These are phyloP conservation scores for Azemiops feae DNA, from an alignment of 2,113 vertebrate species.

Conservation along the genomic window DNA sequence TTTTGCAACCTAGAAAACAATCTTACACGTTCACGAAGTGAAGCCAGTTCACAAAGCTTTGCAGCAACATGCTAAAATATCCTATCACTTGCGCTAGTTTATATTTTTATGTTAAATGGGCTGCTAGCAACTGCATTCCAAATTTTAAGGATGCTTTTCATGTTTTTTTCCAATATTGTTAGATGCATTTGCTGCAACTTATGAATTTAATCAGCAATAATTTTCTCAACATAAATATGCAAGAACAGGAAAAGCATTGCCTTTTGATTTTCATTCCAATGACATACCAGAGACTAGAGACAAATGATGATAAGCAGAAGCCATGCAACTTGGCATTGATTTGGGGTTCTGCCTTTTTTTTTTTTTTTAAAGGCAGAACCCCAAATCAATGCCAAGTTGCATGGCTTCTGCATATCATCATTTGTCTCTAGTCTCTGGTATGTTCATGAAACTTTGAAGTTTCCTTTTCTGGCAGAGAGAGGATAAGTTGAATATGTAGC, in stretches of 20 bases:
- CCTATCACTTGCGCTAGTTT: background rate
- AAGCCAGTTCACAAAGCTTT: background rate
- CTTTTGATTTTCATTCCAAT: background rate
- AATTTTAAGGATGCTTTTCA: background rate
- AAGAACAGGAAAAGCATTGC: background rate
- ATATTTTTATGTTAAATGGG: background rate
- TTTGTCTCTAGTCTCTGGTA: background rate
- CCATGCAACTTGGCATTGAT: background rate
- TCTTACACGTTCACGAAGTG: background rate
- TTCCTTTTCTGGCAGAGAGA: slow-evolving; percentile 29
- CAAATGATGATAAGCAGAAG: background rate
- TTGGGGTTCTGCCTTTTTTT: background rate
- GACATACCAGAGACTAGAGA: background rate
- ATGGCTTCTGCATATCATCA: background rate
- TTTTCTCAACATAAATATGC: background rate
- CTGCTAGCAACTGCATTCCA: background rate
- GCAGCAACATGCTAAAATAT: background rate
- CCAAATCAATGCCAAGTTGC: background rate
- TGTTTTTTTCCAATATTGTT: background rate
- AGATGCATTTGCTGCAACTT: background rate
- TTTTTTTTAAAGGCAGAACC: background rate
- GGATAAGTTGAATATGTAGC: slow-evolving; percentile 24
- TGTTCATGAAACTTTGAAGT: slow-evolving; percentile 4
- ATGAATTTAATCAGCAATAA: background rate
- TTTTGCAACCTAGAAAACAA: background rate